Conservation (phyloP, 2,797 vertebrate species). For the Rousettus madagascariensis region DNA sequence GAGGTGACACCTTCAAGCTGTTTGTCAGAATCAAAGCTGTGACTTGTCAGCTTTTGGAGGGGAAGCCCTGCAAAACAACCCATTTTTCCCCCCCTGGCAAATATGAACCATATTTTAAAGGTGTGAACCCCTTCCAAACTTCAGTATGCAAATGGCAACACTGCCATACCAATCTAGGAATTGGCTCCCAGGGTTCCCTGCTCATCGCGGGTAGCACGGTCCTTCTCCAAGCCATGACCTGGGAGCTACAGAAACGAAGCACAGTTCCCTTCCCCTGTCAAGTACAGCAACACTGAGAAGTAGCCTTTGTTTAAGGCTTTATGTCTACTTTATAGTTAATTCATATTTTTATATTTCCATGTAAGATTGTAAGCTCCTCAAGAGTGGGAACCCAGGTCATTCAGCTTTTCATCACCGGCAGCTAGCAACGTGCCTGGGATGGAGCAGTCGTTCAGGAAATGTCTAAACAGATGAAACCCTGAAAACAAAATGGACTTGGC, state of each 20-base stretch:
- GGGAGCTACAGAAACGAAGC: background rate
- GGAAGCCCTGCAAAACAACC: constrained; percentile 75
- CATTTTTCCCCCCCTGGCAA: constrained; percentile 72
- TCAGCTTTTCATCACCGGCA: background rate
- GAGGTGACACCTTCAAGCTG: constrained; percentile 85
- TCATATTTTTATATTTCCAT: background rate
- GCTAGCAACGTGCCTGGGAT: background rate
- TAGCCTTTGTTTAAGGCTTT: constrained; percentile 64
- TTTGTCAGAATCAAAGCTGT: constrained; percentile 82
- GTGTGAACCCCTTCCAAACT: constrained; percentile 85
- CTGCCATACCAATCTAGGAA: constrained; percentile 64
- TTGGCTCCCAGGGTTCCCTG: background rate
- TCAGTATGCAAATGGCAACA: constrained; percentile 74
- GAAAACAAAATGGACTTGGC: constrained; percentile 40
- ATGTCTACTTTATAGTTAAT: constrained; percentile 71
- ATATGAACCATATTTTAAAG: constrained; percentile 81
- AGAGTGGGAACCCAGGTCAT: background rate
- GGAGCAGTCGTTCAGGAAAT: background rate
- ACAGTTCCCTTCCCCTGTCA: background rate
- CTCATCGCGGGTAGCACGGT: background rate
- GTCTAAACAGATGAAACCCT: constrained; percentile 34
- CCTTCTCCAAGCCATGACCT: background rate
- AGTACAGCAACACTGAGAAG: background rate
- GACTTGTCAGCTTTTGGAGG: constrained; percentile 81
- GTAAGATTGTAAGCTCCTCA: background rate